A percentile compares a stretch with the other conserved stretches of the same genome.
phyloP scores from a whole-genome alignment of 2,113 vertebrate genomes.

The Phylloscopus trochiloides region DNA sequence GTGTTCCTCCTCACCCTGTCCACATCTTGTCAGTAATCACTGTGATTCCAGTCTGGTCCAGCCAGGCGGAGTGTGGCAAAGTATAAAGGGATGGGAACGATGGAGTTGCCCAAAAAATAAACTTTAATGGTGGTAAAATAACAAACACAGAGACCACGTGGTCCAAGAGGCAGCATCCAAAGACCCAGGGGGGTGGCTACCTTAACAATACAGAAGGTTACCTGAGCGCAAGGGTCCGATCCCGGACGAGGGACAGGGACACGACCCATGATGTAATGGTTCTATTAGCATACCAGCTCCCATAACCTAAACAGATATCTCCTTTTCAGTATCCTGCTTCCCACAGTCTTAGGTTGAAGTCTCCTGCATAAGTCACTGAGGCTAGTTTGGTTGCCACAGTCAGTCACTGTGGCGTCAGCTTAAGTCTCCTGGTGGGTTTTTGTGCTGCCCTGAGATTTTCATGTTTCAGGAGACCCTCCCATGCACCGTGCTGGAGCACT shows the following conservation, averaged over 20 bases:
- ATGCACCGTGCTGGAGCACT: rapidly evolving
- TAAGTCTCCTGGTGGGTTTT: not conserved
- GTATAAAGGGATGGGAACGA: not conserved
- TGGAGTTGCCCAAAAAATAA: not conserved
- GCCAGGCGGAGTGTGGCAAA: not conserved
- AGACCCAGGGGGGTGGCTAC: not conserved
- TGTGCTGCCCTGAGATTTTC: not conserved
- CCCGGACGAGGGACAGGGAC: not conserved
- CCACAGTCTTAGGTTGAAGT: not conserved
- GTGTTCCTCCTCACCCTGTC: not conserved
- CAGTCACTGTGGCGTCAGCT: rapidly evolving
- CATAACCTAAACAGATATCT: not conserved
- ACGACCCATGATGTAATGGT: not conserved
- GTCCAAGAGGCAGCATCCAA: not conserved
- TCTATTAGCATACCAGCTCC: not conserved
- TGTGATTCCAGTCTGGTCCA: not conserved
- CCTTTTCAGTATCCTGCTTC: not conserved
- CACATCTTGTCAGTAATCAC: not conserved
- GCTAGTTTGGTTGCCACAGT: not conserved
- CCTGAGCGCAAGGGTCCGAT: not conserved
- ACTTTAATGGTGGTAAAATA: not conserved
- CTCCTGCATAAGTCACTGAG: not conserved
- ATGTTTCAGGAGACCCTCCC: not conserved
- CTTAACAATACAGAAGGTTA: not conserved
- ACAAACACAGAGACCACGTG: not conserved